Evolutionary conservation across 1,140 invertebrate genomes (phyloP).

Genomic region (Drosophila sucinea): DNA sequence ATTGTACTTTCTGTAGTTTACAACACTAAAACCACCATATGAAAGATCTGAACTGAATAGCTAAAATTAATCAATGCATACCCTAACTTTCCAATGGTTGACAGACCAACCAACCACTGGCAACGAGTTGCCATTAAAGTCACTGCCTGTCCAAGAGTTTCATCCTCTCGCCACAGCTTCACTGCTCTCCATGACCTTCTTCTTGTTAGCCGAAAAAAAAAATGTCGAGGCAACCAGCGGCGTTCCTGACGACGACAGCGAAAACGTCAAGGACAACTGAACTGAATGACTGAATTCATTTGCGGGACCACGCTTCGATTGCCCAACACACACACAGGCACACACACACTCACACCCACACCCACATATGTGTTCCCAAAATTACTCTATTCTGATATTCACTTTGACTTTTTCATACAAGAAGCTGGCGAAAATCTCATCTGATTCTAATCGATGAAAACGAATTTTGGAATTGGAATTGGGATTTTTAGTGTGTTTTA

Average conservation of each 20-base stretch:
- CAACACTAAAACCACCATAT: background rate
- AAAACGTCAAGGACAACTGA: constrained; percentile 10
- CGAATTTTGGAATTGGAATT: background rate
- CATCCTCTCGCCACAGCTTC: constrained; percentile 5
- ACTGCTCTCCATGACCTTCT: background rate
- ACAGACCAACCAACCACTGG: constrained; percentile 26
- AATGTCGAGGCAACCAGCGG: background rate
- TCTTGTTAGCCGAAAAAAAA: background rate
- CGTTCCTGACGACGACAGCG: constrained; percentile 6
- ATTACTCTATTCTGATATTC: constrained; percentile 1
- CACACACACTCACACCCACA: background rate
- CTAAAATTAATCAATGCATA: constrained; percentile 6
- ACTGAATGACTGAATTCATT: constrained; percentile 50
- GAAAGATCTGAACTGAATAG: background rate
- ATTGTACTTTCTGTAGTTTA: background rate
- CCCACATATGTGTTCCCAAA: background rate
- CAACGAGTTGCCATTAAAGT: constrained; percentile 51
- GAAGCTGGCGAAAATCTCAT: background rate
- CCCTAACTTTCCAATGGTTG: constrained; percentile 31
- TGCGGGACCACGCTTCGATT: constrained; percentile 43
- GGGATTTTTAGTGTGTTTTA: constrained; percentile 12
- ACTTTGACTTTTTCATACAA: background rate
- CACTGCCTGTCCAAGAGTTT: constrained; percentile 26
- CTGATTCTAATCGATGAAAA: background rate
- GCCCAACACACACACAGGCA: constrained; percentile 12